These are phyloP conservation scores for Tridacna crocea DNA, from an alignment of 2,888 invertebrate species.

Conservation along the genomic window DNA sequence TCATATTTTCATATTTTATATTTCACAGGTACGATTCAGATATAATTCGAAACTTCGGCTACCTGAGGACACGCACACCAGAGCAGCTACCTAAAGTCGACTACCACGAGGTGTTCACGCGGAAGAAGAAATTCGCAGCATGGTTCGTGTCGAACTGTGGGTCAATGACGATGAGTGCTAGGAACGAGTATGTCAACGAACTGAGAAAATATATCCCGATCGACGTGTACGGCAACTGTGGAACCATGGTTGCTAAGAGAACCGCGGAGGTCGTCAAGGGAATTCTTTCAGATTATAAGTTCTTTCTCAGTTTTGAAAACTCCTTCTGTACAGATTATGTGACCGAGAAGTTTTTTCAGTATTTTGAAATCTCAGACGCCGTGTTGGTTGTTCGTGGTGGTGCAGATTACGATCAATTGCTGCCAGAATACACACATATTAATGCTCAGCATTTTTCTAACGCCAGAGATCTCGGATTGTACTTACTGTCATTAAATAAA, in stretches of 20 bases:
- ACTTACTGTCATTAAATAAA: conserved; percentile 23
- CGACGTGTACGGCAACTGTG: conserved; percentile 21
- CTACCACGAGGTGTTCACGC: conserved; percentile 2
- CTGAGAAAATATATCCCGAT: conserved; percentile 20
- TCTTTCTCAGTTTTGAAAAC: conserved; percentile 21
- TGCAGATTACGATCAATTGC: conserved; percentile 26
- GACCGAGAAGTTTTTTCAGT: conserved; percentile 23
- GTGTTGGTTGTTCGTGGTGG: conserved; percentile 34
- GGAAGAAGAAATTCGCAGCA: neutral
- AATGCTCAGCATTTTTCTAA: conserved; percentile 14
- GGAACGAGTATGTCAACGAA: conserved; percentile 19
- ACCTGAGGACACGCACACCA: conserved; percentile 4
- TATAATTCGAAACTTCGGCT: conserved; percentile 11
- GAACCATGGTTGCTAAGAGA: neutral
- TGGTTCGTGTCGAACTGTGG: conserved; percentile 23
- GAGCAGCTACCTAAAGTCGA: neutral
- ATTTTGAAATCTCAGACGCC: conserved; percentile 13
- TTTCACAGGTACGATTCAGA: conserved; percentile 15
- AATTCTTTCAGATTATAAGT: conserved; percentile 17
- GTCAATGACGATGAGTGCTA: conserved; percentile 9
- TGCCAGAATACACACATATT: conserved; percentile 31
- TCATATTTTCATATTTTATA: neutral
- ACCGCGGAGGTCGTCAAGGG: neutral
- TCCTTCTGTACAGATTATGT: conserved; percentile 26
- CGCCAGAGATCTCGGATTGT: conserved; percentile 9